A percentile compares a stretch with the other conserved stretches of the same genome.
These are phyloP conservation scores for Nipponacmea schrenckii DNA, from an alignment of 2,888 invertebrate species.

Conservation along the genomic window DNA sequence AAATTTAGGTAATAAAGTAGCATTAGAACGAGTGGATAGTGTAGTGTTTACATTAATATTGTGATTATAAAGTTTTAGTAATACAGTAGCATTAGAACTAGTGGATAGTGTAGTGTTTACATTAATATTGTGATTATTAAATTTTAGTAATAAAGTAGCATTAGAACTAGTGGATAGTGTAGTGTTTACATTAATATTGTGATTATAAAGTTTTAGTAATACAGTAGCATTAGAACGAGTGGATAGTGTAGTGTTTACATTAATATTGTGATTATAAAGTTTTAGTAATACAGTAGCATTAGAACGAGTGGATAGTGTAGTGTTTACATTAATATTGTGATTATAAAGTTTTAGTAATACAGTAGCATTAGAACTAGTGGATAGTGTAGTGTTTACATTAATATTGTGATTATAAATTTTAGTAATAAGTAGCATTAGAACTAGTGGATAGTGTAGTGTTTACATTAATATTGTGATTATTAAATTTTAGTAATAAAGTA, in stretches of 20 bases:
- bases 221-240: background rate
- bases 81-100: background rate
- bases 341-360: background rate
- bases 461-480: no score
- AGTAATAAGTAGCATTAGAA: background rate
- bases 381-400: constrained; percentile 86
- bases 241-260: background rate
- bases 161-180: background rate
- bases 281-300: constrained; percentile 28
- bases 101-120: no score
- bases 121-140: no score
- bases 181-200: background rate
- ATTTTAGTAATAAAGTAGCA: background rate
- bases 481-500: background rate
- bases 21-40: constrained; percentile 88
- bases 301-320: constrained; percentile 83
- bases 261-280: background rate
- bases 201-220: background rate
- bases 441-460: no score
- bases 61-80: background rate
- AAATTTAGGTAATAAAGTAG: background rate
- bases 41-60: constrained; percentile 86
- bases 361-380: constrained; percentile 75
- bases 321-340: constrained; percentile 82
- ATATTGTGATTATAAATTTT: constrained; percentile 70